Percentiles rank a stretch among this genome's conserved stretches.
Conservation (phyloP, 2,113 vertebrate genomes). For the Elgaria multicarinata region DNA sequence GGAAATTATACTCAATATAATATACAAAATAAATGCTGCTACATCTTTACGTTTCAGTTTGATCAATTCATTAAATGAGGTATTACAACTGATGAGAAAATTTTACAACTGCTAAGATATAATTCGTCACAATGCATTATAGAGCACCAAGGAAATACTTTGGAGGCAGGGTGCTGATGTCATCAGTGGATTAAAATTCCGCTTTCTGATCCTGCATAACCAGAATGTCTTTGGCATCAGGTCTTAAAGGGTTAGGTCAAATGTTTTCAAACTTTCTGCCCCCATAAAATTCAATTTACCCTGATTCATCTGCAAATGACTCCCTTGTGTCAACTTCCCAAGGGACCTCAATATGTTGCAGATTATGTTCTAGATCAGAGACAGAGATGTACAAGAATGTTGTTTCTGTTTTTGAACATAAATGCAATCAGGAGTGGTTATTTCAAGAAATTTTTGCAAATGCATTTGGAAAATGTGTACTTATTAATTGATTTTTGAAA, state of each 20-base stretch:
- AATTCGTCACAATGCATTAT: constrained; percentile 77
- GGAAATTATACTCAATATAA: constrained; percentile 83
- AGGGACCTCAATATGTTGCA: neutral
- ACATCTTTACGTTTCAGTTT: constrained; percentile 79
- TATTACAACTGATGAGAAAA: constrained; percentile 77
- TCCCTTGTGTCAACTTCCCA: neutral
- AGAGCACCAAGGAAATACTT: constrained; percentile 74
- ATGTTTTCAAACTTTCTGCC: neutral
- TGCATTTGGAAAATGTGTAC: no score
- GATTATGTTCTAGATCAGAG: neutral
- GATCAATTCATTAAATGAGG: constrained; percentile 83
- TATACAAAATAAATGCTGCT: constrained; percentile 82
- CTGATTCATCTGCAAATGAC: neutral
- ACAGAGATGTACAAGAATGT: no score
- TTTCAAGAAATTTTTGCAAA: no score
- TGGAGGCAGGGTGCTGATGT: constrained; percentile 26
- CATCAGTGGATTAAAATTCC: constrained; percentile 71
- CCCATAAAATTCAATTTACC: neutral
- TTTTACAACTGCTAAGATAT: constrained; percentile 67
- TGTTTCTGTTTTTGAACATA: no score
- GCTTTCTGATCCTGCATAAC: constrained; percentile 59
- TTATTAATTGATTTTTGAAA: no score
- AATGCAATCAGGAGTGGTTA: no score
- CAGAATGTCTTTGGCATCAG: constrained; percentile 62
- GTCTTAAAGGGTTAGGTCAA: constrained; percentile 53